Evolutionary conservation across 2,797 vertebrate genomes (phyloP), one percentile per base, ranked within the genome.

Genomic region (Rhabdophis nuchalis): DNA sequence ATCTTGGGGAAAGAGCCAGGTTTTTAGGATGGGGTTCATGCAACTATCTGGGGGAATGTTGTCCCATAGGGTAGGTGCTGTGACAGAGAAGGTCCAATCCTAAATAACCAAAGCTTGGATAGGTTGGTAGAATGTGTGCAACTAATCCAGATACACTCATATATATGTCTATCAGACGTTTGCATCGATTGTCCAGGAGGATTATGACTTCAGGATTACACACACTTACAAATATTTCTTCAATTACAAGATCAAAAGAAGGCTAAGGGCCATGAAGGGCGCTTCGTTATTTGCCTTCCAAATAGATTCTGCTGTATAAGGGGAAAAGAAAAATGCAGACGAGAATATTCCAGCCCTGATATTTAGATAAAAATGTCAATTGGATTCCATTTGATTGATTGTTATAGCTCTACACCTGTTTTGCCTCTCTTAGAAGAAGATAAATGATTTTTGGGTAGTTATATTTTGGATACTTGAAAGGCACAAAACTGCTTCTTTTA

Each of bases 291-390:
- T 96, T 96, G 93, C 92, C 93, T 97, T 96, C 92, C 72, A 94
- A 95, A 94, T 27, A 85, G 46, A 14, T 10, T n/a, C 2, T 9
- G 23, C 11, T 61, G 1, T 20, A 61, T 41, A 18, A 77, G 89
- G 90, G 95, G 93, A 89, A 94, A 94, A 96, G 96, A n/a, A 97
- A 95, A 95, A 95, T 95, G 93, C 94, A 96, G 95, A 96, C 95
- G 95, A 94, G 93, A 97, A 94, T 94, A 96, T 16, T 90, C 6
- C 36, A 92, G 72, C 87, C 82, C 61, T 92, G 86, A n/a, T 94
- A 95, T 88, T 91, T 64, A 1, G 91, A 93, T 95, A 93, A 96
- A 86, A 96, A 94, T 94, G 94, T 95, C 95, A 95, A 92, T 93
- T 93, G 91, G 93, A 95, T 91, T 95, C 94, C 93, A 90, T 87